Evolutionary conservation across 2,888 invertebrate species (phyloP).

Genomic region (Drosophila dives): DNA sequence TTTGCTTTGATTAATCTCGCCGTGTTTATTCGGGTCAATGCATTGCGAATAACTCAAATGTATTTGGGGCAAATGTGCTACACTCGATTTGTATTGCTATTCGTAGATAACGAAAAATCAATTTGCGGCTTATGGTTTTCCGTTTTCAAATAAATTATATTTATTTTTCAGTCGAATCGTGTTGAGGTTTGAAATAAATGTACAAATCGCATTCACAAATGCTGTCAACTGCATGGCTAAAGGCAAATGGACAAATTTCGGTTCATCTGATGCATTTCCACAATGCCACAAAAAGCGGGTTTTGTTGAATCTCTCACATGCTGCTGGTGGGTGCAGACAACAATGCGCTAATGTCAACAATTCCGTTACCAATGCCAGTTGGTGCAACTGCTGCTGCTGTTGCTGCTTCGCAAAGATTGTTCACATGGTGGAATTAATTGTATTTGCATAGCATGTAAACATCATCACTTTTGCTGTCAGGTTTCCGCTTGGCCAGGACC

Average conservation of each 20-base stretch:
- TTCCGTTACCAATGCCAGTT: conserved; percentile 55
- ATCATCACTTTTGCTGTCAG: conserved; percentile 71
- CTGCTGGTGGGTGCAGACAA: conserved; percentile 10
- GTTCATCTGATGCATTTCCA: conserved; percentile 16
- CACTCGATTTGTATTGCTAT: not conserved
- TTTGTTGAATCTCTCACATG: conserved; percentile 34
- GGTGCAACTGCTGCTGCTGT: conserved; percentile 12
- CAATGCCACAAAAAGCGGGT: conserved; percentile 34
- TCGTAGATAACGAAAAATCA: not conserved
- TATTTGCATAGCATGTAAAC: conserved; percentile 80
- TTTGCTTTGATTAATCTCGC: conserved; percentile 25
- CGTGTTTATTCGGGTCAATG: conserved; percentile 28
- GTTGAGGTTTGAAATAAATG: not conserved
- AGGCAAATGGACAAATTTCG: conserved; percentile 6
- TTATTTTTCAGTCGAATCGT: not conserved
- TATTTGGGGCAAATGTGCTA: not conserved
- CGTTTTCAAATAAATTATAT: not conserved
- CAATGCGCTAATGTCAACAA: conserved; percentile 58
- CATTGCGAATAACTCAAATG: conserved; percentile 4
- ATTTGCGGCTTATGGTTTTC: not conserved
- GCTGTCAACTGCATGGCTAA: conserved; percentile 16
- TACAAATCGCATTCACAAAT: not conserved
- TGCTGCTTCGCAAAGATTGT: conserved; percentile 61
- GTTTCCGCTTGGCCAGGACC: conserved; percentile 23
- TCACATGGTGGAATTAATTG: conserved; percentile 80